phyloP scores from a whole-genome alignment of 2,888 invertebrate genomes.

The Parascotia fuliginaria region DNA sequence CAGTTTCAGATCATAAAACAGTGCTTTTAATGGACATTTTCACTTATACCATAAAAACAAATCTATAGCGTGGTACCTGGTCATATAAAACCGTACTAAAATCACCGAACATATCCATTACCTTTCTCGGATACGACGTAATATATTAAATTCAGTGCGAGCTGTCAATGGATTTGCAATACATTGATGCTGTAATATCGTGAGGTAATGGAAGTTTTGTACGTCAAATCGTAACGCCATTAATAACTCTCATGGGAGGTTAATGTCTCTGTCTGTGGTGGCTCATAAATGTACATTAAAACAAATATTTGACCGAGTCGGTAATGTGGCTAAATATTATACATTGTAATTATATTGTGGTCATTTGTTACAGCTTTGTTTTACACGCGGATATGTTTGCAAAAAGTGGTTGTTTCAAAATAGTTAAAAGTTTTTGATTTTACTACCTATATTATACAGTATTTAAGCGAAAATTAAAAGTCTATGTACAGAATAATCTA shows the following conservation, averaged over 20 bases:
- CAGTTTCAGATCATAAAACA: conserved; percentile 57
- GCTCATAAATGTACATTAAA: conserved; percentile 47
- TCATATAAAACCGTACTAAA: conserved; percentile 18
- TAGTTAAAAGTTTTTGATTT: too few relatives aligned
- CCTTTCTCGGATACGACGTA: conserved; percentile 3
- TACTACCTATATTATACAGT: too few relatives aligned
- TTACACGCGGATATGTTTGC: background rate
- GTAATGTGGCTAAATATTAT: conserved; percentile 11
- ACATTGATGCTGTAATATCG: conserved; percentile 6
- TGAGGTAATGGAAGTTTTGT: conserved; percentile 31
- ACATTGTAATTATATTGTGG: background rate
- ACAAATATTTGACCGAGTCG: conserved; percentile 28
- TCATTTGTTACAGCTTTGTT: background rate
- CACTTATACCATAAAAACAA: conserved; percentile 56
- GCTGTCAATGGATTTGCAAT: conserved; percentile 26
- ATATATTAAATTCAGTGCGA: background rate
- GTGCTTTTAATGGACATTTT: conserved; percentile 64
- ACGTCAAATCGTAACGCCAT: conserved; percentile 54
- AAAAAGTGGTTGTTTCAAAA: too few relatives aligned
- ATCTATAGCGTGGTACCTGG: conserved; percentile 26
- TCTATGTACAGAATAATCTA: too few relatives aligned
- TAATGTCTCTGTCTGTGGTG: conserved; percentile 47
- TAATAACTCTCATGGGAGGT: conserved; percentile 55
- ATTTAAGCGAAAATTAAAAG: too few relatives aligned
- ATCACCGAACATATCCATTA: conserved; percentile 18